These are phyloP conservation scores for Coreoperca whiteheadi DNA, from an alignment of 2,113 vertebrate genomes.

Conservation along the genomic window DNA sequence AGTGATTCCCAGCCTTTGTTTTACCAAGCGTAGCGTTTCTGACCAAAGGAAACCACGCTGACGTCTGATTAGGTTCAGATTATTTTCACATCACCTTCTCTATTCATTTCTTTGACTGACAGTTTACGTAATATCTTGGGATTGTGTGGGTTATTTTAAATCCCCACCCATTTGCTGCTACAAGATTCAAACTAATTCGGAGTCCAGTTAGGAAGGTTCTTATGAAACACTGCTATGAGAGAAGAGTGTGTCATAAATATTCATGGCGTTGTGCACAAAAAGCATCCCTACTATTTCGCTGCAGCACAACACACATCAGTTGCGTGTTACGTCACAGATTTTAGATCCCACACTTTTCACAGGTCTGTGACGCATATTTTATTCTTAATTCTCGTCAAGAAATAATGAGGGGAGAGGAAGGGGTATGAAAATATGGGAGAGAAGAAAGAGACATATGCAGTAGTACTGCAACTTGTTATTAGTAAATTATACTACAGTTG, in stretches of 20 bases:
- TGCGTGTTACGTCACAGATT: neutral
- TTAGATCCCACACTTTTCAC: constrained; percentile 5
- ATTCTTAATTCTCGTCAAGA: neutral
- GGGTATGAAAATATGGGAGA: neutral
- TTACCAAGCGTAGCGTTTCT: neutral
- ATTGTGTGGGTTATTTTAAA: neutral
- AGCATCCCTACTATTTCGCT: neutral
- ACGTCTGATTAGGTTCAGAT: neutral
- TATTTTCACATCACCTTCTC: neutral
- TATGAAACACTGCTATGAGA: neutral
- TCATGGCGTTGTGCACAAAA: neutral
- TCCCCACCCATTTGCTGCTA: neutral
- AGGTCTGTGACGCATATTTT: neutral
- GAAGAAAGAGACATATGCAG: neutral
- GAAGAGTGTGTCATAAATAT: constrained; percentile 13
- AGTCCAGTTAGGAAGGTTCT: neutral
- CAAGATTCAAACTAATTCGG: neutral
- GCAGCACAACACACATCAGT: neutral
- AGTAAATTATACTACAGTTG: neutral
- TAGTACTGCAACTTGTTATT: neutral
- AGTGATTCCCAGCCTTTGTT: constrained; percentile 35
- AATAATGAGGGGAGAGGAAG: neutral
- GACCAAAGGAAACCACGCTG: neutral
- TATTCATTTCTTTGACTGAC: neutral
- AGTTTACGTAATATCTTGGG: neutral